Conservation (phyloP, 2,888 invertebrate species). For the Coecobrya sp. region DNA sequence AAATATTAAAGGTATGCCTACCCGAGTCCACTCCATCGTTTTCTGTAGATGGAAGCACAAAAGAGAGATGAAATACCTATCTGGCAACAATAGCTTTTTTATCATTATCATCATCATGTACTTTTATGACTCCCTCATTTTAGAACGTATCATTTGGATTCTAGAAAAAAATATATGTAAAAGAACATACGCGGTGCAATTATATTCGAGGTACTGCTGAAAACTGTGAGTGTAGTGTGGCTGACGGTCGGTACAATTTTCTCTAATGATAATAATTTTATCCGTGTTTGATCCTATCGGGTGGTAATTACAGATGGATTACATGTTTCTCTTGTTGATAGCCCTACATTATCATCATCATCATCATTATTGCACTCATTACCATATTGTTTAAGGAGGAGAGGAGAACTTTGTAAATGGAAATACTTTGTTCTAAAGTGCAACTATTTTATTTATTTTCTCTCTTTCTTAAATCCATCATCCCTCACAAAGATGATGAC, state of each 20-base stretch:
- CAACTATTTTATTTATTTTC: constrained; percentile 22
- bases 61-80: constrained; percentile 47
- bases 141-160: constrained; percentile 12
- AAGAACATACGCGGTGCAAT: neutral
- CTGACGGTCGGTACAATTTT: constrained; percentile 45
- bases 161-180: neutral
- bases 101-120: neutral
- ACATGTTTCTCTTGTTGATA: constrained; percentile 46
- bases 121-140: neutral
- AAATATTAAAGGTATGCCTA: neutral
- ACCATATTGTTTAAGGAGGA: constrained; percentile 31
- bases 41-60: constrained; percentile 61
- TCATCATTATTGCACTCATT: constrained; percentile 34
- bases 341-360: constrained; percentile 29
- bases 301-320: constrained; percentile 74
- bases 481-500: constrained; percentile 42
- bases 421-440: neutral
- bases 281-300: constrained; percentile 74
- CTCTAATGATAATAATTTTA: constrained; percentile 77
- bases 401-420: constrained; percentile 1
- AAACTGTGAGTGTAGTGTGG: constrained; percentile 15
- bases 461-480: neutral
- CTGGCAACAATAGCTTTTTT: constrained; percentile 18
- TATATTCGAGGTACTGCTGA: neutral
- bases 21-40: neutral